Base-by-base conservation (phyloP, 2,888 invertebrate species). In the Frankliniella fusca region DNA sequence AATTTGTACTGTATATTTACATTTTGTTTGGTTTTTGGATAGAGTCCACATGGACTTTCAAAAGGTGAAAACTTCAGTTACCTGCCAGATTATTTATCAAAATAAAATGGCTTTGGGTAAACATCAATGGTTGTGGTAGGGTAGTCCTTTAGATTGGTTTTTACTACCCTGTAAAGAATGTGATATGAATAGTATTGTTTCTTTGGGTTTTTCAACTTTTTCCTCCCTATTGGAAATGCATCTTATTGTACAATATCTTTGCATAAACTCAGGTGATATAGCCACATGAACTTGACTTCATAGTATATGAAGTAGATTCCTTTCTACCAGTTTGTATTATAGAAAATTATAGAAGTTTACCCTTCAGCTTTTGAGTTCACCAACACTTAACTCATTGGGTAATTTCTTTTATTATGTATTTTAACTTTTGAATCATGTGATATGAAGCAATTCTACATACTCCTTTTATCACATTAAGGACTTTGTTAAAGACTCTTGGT, bases 171-270 rank as follows among this genome's bases (percentile, higher is more conserved):
- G 70, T 76, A 76, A 76, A 76, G 70, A 11, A 27, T 76, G 70
- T 76, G 70, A 76, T 76, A 76, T 76, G 27, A 76, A 27, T 27
- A 76, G 70, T 76, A 76, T 76, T 76, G 70, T 76, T 27, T 12
- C 10, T 76, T 76, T 76, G 23, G 23, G n/a, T 27, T 76, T 76
- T 23, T 27, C 7, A n/a, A n/a, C 23, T n/a, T 70, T 70, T 70
- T 70, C 23, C 23, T n/a, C 23, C 54, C 20, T 5, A 38, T 18
- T 61, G 10, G 18, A 18, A 76, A 23, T 76, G 23, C 27, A 27
- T 76, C 70, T 76, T 27, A 23, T 10, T 76, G 12, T 27, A 23
- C 23, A 65, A 70, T 27, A 76, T 76, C 70, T 76, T 27, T 76
- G 27, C 61, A 12, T 76, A 7, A 76, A 76, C 27, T 76, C 70